Conservation (phyloP, 2,888 invertebrate species). For the Brenthis daphne region DNA sequence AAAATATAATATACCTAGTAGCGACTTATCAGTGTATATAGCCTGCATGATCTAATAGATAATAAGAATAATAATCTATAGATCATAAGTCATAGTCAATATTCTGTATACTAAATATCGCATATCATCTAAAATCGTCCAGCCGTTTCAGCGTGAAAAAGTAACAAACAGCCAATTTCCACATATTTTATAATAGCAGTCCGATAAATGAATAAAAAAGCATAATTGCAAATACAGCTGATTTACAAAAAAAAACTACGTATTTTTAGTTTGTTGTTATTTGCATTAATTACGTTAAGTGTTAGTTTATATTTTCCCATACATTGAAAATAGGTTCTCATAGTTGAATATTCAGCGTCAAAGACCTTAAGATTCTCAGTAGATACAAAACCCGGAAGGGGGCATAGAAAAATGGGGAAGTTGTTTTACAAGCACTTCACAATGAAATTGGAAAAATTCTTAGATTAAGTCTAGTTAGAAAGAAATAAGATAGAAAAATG, state of each 20-base stretch:
- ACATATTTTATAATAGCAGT: neutral
- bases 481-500: neutral
- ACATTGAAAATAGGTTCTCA: constrained; percentile 47
- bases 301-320: constrained; percentile 40
- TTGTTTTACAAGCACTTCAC: constrained; percentile 1
- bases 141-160: too few species aligned
- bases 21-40: too few species aligned
- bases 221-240: neutral
- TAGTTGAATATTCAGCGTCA: constrained; percentile 47
- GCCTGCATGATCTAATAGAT: too few species aligned
- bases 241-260: constrained; percentile 1
- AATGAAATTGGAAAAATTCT: constrained; percentile 12
- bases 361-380: constrained; percentile 49
- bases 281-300: constrained; percentile 24
- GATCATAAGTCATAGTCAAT: too few species aligned
- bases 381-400: constrained; percentile 38
- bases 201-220: neutral
- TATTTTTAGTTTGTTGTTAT: constrained; percentile 7
- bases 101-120: neutral
- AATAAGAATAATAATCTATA: too few species aligned
- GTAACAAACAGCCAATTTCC: neutral
- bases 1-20: too few species aligned
- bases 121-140: too few species aligned
- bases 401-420: constrained; percentile 12
- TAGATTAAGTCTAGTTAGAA: neutral